Conservation (phyloP, 2,113 vertebrate genomes). For the Phrynosoma platyrhinos region DNA sequence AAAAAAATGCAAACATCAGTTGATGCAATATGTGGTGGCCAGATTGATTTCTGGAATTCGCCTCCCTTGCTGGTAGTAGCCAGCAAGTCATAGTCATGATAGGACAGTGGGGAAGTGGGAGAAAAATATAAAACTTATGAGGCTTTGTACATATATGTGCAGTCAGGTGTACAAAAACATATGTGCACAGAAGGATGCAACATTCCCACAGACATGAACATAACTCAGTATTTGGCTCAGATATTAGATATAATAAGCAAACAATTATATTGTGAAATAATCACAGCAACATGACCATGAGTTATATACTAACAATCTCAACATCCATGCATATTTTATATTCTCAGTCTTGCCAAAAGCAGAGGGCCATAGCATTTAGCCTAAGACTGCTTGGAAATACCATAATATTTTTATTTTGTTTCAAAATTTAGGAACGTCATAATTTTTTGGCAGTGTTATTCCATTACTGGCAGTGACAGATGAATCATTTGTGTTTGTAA, state of each 20-base stretch:
- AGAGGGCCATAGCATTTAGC: too few species aligned
- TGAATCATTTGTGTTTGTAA: not conserved
- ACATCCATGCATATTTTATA: not conserved
- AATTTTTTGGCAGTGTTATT: not conserved
- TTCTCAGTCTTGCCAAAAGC: not conserved
- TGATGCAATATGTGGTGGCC: not conserved
- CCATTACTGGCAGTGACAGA: not conserved
- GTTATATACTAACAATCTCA: not conserved
- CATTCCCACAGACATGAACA: not conserved
- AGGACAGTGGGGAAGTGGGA: not conserved
- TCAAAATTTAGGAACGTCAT: not conserved
- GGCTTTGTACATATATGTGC: too few species aligned
- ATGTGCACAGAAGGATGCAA: not conserved
- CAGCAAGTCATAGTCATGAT: not conserved
- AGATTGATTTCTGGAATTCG: not conserved
- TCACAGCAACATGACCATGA: not conserved
- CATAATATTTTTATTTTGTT: not conserved
- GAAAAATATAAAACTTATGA: not conserved
- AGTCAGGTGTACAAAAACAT: too few species aligned
- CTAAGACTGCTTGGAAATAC: not conserved
- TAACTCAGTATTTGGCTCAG: not conserved
- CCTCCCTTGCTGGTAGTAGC: not conserved
- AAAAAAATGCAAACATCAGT: not conserved
- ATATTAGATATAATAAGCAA: not conserved
- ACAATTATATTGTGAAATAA: not conserved